Conservation (phyloP, 2,113 vertebrate genomes). For the Candoia aspera region DNA sequence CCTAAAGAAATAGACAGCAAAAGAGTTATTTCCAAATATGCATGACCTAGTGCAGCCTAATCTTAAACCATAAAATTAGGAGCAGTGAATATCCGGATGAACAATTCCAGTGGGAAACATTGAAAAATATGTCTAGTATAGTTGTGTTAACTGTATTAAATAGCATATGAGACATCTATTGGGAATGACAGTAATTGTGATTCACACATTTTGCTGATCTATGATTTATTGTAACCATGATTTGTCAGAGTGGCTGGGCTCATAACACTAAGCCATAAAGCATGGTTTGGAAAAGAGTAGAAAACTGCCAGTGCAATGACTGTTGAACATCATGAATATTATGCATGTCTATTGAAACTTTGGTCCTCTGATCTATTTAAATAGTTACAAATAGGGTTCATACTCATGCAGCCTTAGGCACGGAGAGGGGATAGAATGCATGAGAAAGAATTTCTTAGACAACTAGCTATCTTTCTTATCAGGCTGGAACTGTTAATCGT, state of each 20-base stretch:
- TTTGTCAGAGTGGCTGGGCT: background rate
- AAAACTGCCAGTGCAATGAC: background rate
- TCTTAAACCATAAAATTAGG: background rate
- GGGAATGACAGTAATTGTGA: background rate
- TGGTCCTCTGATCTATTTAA: background rate
- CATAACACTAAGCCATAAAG: background rate
- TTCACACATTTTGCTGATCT: background rate
- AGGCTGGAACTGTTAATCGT: conserved; percentile 96
- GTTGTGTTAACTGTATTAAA: background rate
- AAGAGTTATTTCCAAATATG: background rate
- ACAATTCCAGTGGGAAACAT: background rate
- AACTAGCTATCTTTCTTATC: background rate
- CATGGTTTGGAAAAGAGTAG: background rate
- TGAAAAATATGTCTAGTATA: background rate
- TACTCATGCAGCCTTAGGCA: background rate
- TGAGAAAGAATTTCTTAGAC: background rate
- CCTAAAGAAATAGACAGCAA: background rate
- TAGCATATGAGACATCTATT: too few relatives aligned
- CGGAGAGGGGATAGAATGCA: background rate
- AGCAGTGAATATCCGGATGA: background rate
- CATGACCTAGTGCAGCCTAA: background rate
- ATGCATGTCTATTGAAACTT: background rate
- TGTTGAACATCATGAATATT: background rate
- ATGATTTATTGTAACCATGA: background rate
- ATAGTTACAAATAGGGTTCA: background rate